A percentile compares a stretch with the other conserved stretches of the same genome.
These are phyloP conservation scores for Saxidomus purpurata DNA, from an alignment of 1,140 invertebrate genomes.

Conservation along the genomic window DNA sequence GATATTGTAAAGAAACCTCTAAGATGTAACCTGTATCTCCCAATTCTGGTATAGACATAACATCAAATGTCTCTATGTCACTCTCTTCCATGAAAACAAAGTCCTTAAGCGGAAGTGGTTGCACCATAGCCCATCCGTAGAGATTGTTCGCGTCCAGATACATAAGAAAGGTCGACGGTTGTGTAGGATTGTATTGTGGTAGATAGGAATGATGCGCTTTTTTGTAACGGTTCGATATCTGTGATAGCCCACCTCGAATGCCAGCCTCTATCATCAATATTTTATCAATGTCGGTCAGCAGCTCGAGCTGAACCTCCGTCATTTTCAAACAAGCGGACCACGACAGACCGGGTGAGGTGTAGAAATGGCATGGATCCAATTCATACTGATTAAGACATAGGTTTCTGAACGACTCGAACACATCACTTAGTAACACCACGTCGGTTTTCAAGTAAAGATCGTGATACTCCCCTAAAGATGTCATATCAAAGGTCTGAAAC, in stretches of 20 bases:
- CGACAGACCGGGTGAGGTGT: slow-evolving; percentile 68
- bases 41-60: slow-evolving; percentile 81
- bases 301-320: slow-evolving; percentile 70
- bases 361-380: slow-evolving; percentile 34
- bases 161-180: neutral
- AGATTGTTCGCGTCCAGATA: slow-evolving; percentile 73
- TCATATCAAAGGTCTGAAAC: slow-evolving; percentile 3
- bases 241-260: slow-evolving; percentile 73
- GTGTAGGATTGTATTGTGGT: neutral
- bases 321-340: slow-evolving; percentile 67
- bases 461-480: slow-evolving; percentile 18
- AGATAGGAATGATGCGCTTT: slow-evolving; percentile 74
- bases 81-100: slow-evolving; percentile 84
- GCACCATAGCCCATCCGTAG: slow-evolving; percentile 69
- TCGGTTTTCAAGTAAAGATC: slow-evolving; percentile 34
- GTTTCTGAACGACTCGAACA: slow-evolving; percentile 27
- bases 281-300: slow-evolving; percentile 71
- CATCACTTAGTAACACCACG: slow-evolving; percentile 28
- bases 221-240: slow-evolving; percentile 67
- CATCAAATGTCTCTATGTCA: slow-evolving; percentile 82
- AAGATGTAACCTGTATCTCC: slow-evolving; percentile 87
- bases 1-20: slow-evolving; percentile 85
- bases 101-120: slow-evolving; percentile 58
- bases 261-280: slow-evolving; percentile 79
- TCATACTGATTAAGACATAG: slow-evolving; percentile 17